Conservation (phyloP, 2,113 vertebrate species). For the Tricholaema leucomelas region DNA sequence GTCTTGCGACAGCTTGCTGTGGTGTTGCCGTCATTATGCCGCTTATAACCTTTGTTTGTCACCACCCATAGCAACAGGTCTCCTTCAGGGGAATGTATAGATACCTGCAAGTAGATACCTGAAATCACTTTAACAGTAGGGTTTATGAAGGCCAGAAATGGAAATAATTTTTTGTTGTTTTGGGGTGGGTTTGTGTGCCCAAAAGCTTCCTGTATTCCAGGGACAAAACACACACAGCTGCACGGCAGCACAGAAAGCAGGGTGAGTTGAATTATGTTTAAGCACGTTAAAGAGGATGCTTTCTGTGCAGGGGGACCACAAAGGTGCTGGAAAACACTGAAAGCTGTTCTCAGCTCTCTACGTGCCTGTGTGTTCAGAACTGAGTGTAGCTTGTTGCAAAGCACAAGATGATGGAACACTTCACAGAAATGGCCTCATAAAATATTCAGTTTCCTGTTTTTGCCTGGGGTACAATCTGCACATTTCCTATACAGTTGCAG, state of each 20-base stretch:
- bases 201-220: not conserved
- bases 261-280: accelerated
- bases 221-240: not conserved
- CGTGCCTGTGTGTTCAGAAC: not conserved
- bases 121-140: not conserved
- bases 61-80: not conserved
- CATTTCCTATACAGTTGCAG: not conserved
- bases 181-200: not conserved
- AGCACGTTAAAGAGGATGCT: not conserved
- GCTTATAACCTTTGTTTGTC: not conserved
- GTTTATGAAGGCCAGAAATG: not conserved
- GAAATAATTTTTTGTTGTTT: not conserved
- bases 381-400: not conserved
- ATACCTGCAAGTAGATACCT: not conserved
- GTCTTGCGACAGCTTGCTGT: not conserved
- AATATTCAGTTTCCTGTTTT: not conserved
- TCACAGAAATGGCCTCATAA: not conserved
- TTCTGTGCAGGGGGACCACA: not conserved
- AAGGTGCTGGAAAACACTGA: not conserved
- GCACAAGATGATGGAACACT: not conserved
- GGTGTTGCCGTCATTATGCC: not conserved
- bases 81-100: not conserved
- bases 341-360: not conserved
- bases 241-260: not conserved
- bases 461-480: not conserved